Base-by-base conservation (phyloP, 2,113 vertebrate species). In the Pungitius pungitius region DNA sequence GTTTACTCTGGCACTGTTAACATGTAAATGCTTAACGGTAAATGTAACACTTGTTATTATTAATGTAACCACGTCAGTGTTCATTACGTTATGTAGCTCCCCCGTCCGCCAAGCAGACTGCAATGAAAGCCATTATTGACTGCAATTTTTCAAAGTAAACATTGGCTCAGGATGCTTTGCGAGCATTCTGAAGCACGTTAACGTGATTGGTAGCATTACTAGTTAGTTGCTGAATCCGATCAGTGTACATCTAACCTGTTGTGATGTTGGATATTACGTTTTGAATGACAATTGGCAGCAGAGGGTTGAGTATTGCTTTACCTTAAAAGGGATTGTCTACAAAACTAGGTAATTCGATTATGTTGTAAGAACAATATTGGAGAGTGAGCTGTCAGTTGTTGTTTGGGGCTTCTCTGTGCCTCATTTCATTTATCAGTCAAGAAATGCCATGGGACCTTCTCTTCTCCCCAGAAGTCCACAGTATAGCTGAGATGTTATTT, bases 141-240 rank as follows among this genome's bases (percentile, higher is more conserved):
- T 37, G 62, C 51, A 49, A 9, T 66, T 54, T 55, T 56, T 27
- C 56, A 66, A 86, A 69, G 54, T 83, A 83, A 87, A 86, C 84
- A 79, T 70, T 59, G 69, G 62, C 11, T 17, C 13, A 51, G 7
- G 33, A 42, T 67, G 57, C 57, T 67, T 18, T 64, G 27, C 14
- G 58, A 61, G 57, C 51, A 54, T 26, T 49, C 1, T 35, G 2
- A 27, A 6, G 14, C 3, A 20, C 27, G 51, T 27, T 30, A 52
- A 35, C 33, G 33, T 35, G 7, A 63, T 61, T 10, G 33, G 1
- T 9, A 43, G 42, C 24, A 27, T 13, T 51, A 42, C 27, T 54
- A 30, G 8, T 24, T 63, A 60, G 5, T 64, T 67, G 13, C 1
- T 76, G 2, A 49, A 68, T 55, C 12, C 15, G 17, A 47, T 69